Base-by-base conservation (phyloP, 1,140 invertebrate species). In the Aporrectodea caliginosa region DNA sequence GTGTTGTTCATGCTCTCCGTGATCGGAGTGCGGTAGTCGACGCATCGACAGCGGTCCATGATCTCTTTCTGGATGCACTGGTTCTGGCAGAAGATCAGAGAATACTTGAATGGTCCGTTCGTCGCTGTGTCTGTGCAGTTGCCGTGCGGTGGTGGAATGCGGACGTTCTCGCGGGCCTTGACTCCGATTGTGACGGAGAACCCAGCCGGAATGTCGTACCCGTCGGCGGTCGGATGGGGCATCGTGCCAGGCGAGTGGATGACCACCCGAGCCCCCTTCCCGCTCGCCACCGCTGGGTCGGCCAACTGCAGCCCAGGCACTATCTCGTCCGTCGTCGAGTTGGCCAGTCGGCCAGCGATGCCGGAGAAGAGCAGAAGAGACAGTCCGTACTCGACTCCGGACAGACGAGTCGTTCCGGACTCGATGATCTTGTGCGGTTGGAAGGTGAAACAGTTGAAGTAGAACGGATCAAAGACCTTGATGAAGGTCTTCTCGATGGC, bases 401-500 rank as follows among this genome's bases (percentile, higher is more conserved):
- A 69, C 35, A 81, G 71, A n/a, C 80, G 68, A n/a, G 77, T 77
- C 70, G 80, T 33, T 27, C 70, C 32, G 14, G 76, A 78, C 16
- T 70, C 16, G 22, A 81, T 69, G 58, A 81, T 78, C 16, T 27
- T 34, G 33, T 73, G 16, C 35, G 80, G 80, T 0, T 78, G 14
- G 72, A 81, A 81, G 14, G 80, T 81, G 80, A 74, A 81, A 76
- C 80, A 81, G 75, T 81, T 81, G 77, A 81, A 81, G 76, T 43
- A 81, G 73, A 79, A 81, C 22, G 80, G 80, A 69, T 81, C 80
- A 43, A 81, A 81, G 34, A 81, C 71, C 71, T 78, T 73, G 22
- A 32, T 32, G 73, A 81, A 81, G 22, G 75, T 31, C 43, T 34
- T 78, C 35, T n/a, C 35, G 33, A 81, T 78, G 69, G 79, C 68